Evolutionary conservation across 2,888 invertebrate species (phyloP).

Genomic region (Caenorhabditis sulstoni): DNA sequence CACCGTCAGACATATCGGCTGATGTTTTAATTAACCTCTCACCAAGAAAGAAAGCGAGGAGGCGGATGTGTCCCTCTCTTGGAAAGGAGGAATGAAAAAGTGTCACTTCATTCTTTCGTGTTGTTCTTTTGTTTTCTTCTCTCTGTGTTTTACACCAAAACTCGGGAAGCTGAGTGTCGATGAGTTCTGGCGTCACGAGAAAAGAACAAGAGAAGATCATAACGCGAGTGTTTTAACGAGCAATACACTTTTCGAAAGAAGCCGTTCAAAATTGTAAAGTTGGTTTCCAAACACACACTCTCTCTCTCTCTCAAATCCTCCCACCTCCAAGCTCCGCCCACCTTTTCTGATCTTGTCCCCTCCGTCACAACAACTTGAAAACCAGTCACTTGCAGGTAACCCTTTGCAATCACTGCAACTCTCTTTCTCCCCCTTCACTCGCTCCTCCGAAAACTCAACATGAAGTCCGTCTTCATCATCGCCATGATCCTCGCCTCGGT

Average conservation of each 20-base stretch:
- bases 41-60: neutral
- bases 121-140: no score
- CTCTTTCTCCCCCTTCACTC: neutral
- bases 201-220: no score
- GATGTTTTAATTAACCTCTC: constrained; percentile 56
- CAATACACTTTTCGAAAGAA: constrained; percentile 6
- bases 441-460: constrained; percentile 1
- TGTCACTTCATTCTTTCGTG: no score
- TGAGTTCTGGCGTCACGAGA: neutral
- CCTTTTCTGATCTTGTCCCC: no score
- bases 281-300: neutral
- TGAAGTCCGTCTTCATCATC: constrained; percentile 31
- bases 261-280: constrained; percentile 15
- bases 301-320: neutral
- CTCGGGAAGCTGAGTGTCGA: no score
- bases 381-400: constrained; percentile 27
- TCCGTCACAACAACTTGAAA: no score
- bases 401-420: neutral
- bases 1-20: constrained; percentile 10
- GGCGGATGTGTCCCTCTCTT: neutral
- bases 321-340: no score
- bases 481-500: constrained; percentile 35
- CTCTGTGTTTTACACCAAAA: no score
- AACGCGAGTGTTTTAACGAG: neutral
- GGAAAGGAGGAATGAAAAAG: neutral